Evolutionary conservation across 2,113 vertebrate species (phyloP).

Genomic region (Ophthalmolycus amberensis): DNA sequence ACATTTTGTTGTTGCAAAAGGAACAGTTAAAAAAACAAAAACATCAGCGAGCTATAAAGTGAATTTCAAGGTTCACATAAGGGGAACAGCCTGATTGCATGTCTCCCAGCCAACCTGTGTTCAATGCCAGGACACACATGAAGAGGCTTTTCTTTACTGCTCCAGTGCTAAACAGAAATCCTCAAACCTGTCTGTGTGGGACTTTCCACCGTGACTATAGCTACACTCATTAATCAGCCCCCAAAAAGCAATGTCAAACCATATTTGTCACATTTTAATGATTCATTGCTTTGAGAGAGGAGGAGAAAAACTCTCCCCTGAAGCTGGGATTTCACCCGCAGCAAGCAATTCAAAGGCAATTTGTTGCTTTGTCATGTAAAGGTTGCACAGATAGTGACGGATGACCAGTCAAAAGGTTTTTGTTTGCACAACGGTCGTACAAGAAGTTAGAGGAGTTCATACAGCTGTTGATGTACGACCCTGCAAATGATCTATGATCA

Average conservation of each 20-base stretch:
- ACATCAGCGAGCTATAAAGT: slow-evolving; percentile 32
- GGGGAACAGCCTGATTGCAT: slow-evolving; percentile 58
- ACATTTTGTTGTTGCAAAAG: slow-evolving; percentile 23
- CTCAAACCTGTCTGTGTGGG: slow-evolving; percentile 77
- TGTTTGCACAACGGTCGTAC: slow-evolving; percentile 54
- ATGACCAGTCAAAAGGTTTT: slow-evolving; percentile 67
- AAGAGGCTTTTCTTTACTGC: slow-evolving; percentile 69
- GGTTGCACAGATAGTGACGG: slow-evolving; percentile 71
- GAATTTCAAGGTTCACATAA: slow-evolving; percentile 62
- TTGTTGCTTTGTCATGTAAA: slow-evolving; percentile 81
- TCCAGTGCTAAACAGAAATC: slow-evolving; percentile 70
- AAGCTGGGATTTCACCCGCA: slow-evolving; percentile 81
- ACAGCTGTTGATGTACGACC: slow-evolving; percentile 54
- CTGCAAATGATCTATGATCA: slow-evolving; percentile 49
- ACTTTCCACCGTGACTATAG: slow-evolving; percentile 80
- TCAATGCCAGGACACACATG: slow-evolving; percentile 73
- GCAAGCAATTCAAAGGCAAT: slow-evolving; percentile 79
- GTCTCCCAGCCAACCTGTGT: slow-evolving; percentile 39
- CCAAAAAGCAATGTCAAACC: slow-evolving; percentile 79
- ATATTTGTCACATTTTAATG: slow-evolving; percentile 81
- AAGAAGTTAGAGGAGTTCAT: slow-evolving; percentile 36
- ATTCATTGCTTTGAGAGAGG: slow-evolving; percentile 74
- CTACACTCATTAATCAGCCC: slow-evolving; percentile 83
- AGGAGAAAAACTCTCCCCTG: slow-evolving; percentile 68
- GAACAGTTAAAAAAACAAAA: not conserved